These are phyloP conservation scores for Himalopsyche kuldschensis DNA, from an alignment of 2,888 invertebrate species.

Conservation along the genomic window DNA sequence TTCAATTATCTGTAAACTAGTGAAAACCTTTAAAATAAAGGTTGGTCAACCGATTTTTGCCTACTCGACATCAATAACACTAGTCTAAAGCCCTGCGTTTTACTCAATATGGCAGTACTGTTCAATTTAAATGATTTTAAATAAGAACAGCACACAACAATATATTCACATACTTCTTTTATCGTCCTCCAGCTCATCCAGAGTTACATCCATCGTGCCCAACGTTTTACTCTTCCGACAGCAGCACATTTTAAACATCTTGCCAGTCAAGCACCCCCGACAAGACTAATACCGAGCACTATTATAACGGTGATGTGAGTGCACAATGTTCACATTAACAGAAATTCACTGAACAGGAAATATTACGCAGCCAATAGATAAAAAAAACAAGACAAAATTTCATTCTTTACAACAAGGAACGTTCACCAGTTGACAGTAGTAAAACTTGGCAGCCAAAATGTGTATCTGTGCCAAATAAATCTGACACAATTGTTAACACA, in stretches of 20 bases:
- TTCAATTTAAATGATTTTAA: too few species aligned
- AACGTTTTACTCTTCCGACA: constrained; percentile 28
- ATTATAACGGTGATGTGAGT: not conserved
- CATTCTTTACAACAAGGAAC: not conserved
- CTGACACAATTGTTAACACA: not conserved
- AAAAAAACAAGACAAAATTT: not conserved
- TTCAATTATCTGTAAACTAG: too few species aligned
- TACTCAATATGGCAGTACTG: too few species aligned
- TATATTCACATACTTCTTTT: constrained; percentile 8
- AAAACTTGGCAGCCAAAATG: constrained; percentile 8
- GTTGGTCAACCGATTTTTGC: too few species aligned
- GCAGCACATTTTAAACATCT: constrained; percentile 7
- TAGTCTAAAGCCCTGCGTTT: too few species aligned
- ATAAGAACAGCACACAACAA: too few species aligned
- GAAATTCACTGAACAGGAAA: not conserved
- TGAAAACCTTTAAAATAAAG: too few species aligned
- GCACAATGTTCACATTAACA: not conserved
- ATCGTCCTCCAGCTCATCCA: constrained; percentile 31
- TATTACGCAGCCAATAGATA: not conserved
- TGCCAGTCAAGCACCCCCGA: not conserved
- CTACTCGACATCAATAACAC: too few species aligned
- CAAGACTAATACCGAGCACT: not conserved
- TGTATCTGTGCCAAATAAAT: constrained; percentile 12
- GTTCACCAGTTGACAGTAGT: not conserved
- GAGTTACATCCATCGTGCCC: constrained; percentile 32